A percentile compares a stretch with the other conserved stretches of the same genome.
phyloP scores from a whole-genome alignment of 2,113 vertebrate genomes.

The Onychostruthus taczanowskii region DNA sequence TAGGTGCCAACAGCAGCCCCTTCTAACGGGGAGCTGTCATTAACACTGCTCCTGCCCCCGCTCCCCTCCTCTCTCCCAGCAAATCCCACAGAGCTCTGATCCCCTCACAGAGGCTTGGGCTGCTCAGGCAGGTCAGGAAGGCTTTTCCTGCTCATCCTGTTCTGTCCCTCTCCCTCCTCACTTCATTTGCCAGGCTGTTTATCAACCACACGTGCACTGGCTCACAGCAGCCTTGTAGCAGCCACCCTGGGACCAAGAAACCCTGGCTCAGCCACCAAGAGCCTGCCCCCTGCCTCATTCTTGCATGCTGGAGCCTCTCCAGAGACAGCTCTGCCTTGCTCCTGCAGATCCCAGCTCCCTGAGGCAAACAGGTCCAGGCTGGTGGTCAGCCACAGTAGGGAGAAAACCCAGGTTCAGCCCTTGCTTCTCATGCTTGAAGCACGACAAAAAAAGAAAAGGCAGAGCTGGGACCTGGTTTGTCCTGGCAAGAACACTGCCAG shows the following conservation, averaged over 20 bases:
- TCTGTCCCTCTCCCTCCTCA: background rate
- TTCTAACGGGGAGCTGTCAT: rapidly evolving
- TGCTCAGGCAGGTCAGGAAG: background rate
- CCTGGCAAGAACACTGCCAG: background rate
- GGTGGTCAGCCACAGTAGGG: background rate
- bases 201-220: background rate
- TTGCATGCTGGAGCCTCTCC: background rate
- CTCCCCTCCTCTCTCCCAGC: background rate
- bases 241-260: background rate
- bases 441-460: background rate
- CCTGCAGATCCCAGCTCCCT: background rate
- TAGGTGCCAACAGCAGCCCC: background rate
- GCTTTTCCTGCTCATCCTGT: background rate
- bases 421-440: background rate
- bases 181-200: background rate
- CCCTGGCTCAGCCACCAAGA: background rate
- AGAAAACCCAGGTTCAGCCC: background rate
- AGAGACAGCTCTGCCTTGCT: background rate
- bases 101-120: background rate
- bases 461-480: background rate
- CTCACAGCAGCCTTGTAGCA: background rate
- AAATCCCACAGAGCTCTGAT: background rate
- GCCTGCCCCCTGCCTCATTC: background rate
- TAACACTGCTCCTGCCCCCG: background rate
- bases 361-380: background rate